These are phyloP conservation scores for Scolopax mira DNA, from an alignment of 2,113 vertebrate species.

Conservation along the genomic window DNA sequence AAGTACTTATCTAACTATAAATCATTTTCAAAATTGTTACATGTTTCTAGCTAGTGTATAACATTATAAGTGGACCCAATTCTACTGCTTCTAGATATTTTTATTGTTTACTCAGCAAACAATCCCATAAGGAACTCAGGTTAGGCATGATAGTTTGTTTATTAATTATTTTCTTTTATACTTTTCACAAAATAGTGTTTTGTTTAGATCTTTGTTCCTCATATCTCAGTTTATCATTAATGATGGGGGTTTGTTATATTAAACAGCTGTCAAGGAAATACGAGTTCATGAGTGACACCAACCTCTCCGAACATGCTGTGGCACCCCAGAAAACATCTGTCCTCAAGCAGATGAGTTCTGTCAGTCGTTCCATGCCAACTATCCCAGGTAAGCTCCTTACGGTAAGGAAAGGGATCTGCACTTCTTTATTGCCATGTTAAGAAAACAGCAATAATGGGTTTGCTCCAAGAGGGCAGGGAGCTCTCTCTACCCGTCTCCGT, in stretches of 20 bases:
- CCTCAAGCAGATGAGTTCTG: constrained; percentile 81
- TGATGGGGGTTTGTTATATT: not conserved
- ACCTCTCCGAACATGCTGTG: constrained; percentile 82
- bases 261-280: constrained; percentile 92
- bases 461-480: not conserved
- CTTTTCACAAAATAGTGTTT: not conserved
- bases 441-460: not conserved
- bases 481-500: not conserved
- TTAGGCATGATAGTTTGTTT: not conserved
- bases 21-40: not conserved
- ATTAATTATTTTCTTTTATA: not conserved
- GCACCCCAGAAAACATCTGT: constrained; percentile 69
- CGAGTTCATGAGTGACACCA: constrained; percentile 97
- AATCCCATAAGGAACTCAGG: not conserved
- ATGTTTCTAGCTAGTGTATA: not conserved
- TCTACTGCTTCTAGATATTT: not conserved
- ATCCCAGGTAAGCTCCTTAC: constrained; percentile 83
- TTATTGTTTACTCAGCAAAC: not conserved
- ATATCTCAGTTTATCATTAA: not conserved
- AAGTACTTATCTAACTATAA: not conserved
- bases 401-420: not conserved
- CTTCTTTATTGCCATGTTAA: not conserved
- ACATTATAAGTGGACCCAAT: not conserved
- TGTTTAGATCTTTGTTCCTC: not conserved
- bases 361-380: constrained; percentile 91